Conservation (phyloP, 2,888 invertebrate species). For the Steromphala cineraria region DNA sequence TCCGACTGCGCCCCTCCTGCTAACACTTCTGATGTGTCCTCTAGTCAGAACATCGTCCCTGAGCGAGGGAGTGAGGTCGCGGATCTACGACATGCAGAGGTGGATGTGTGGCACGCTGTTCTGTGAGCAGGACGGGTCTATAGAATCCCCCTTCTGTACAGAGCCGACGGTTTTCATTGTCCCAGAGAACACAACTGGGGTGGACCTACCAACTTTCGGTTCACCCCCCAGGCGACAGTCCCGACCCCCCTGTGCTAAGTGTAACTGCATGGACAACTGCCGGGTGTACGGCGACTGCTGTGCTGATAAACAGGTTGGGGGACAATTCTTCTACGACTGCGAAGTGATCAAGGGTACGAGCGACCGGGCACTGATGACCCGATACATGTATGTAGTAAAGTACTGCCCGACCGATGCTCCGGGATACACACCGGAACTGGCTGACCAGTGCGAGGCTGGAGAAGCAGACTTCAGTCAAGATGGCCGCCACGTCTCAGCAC, state of each 20-base stretch:
- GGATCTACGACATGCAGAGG: no score
- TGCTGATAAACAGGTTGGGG: background rate
- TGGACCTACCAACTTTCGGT: background rate
- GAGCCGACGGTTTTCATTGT: no score
- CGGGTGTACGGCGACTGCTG: background rate
- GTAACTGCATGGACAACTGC: background rate
- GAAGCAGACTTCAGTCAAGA: background rate
- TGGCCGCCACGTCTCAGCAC: background rate
- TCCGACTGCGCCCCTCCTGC: no score
- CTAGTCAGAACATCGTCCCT: no score
- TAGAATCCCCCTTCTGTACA: no score
- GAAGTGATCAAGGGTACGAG: background rate
- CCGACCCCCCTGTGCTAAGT: background rate
- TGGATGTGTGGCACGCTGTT: no score
- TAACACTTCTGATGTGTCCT: no score
- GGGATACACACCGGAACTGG: background rate
- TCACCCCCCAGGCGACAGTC: background rate
- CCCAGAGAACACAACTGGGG: no score
- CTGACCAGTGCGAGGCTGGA: background rate
- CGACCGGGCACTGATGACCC: background rate
- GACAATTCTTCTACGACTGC: background rate
- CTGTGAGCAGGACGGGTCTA: no score
- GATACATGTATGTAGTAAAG: background rate
- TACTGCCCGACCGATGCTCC: background rate
- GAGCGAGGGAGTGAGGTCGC: no score